phyloP scores from a whole-genome alignment of 2,888 invertebrate species.

The Strigamia maritima region DNA sequence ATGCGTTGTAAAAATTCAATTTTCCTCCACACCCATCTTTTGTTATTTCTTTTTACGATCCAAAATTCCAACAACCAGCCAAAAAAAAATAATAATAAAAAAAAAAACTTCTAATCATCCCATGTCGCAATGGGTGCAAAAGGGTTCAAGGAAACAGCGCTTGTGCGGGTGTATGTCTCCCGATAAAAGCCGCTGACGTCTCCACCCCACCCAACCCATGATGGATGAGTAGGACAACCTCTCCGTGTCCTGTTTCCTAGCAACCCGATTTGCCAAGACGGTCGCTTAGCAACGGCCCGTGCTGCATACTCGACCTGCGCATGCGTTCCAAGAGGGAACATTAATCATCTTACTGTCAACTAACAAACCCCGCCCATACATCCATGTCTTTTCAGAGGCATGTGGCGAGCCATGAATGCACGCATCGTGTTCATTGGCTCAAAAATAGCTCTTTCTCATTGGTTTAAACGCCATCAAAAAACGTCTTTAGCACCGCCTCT shows the following conservation, averaged over 20 bases:
- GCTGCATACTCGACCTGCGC: slow-evolving; percentile 11
- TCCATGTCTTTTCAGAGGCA: not conserved
- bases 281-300: slow-evolving; percentile 15
- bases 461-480: not conserved
- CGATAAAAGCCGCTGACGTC: slow-evolving; percentile 23
- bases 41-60: slow-evolving; percentile 15
- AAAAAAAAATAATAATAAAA: not conserved
- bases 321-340: not conserved
- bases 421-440: not conserved
- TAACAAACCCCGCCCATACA: not conserved
- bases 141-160: slow-evolving; percentile 16
- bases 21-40: slow-evolving; percentile 12
- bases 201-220: slow-evolving; percentile 19
- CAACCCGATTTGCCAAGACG: slow-evolving; percentile 19
- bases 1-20: slow-evolving; percentile 1
- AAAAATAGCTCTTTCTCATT: not conserved
- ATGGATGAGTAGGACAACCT: slow-evolving; percentile 23
- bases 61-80: not conserved
- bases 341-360: slow-evolving; percentile 12
- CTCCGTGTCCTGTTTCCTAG: slow-evolving; percentile 23
- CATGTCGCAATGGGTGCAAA: slow-evolving; percentile 1
- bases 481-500: not conserved
- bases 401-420: not conserved
- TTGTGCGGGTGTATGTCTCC: slow-evolving; percentile 9
- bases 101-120: not conserved